phyloP scores from a whole-genome alignment of 2,797 vertebrate genomes.

The Tachyglossus aculeatus region DNA sequence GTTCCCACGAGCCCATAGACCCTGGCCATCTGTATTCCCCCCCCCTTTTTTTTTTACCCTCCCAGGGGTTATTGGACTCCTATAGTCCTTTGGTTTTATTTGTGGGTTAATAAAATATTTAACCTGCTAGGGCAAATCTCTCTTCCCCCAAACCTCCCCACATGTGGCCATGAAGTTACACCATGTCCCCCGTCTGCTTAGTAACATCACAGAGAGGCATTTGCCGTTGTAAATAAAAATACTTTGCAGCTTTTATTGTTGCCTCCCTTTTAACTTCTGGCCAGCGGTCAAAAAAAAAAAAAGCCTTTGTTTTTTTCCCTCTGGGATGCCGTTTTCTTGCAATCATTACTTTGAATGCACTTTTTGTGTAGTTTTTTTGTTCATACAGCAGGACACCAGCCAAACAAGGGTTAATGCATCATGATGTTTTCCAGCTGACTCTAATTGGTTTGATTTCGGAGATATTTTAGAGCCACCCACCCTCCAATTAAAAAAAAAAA shows the following conservation, averaged over 20 bases:
- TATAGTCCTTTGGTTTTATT: too few species aligned
- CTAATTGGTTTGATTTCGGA: conserved; percentile 70
- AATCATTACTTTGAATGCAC: conserved; percentile 40
- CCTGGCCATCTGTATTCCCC: too few species aligned
- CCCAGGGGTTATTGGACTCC: too few species aligned
- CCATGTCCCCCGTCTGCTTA: neutral
- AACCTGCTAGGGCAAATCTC: too few species aligned
- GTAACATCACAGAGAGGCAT: conserved; percentile 1
- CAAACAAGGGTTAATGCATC: conserved; percentile 57
- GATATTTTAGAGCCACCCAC: conserved; percentile 66
- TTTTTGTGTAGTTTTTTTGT: conserved; percentile 36
- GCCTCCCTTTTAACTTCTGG: conserved; percentile 8
- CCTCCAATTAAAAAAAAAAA: conserved; percentile 49
- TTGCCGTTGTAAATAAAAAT: neutral
- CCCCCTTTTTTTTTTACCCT: too few species aligned
- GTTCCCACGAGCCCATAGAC: too few species aligned
- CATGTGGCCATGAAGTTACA: too few species aligned
- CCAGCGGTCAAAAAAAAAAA: neutral
- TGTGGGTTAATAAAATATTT: too few species aligned
- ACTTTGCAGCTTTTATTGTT: neutral
- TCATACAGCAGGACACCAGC: conserved; percentile 56
- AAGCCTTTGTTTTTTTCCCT: neutral
- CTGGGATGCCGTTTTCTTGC: conserved; percentile 31
- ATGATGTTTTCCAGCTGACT: conserved; percentile 70
- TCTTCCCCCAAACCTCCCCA: too few species aligned